These are phyloP conservation scores for Isichthys henryi DNA, from an alignment of 2,113 vertebrate genomes.

Conservation along the genomic window DNA sequence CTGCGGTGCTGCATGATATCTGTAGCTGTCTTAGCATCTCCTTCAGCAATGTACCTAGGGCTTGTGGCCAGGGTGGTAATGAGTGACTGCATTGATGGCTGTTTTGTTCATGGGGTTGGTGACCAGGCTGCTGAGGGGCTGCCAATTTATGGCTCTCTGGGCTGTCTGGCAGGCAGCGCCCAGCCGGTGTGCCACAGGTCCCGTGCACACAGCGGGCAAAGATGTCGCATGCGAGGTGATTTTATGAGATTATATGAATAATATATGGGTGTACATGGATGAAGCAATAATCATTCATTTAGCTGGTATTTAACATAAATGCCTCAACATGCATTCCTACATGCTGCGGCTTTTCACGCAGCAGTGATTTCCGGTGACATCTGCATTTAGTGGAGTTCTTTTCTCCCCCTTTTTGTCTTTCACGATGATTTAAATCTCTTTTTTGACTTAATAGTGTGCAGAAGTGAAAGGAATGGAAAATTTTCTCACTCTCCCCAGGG, in stretches of 20 bases:
- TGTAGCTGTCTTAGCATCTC: not conserved
- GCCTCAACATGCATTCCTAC: constrained; percentile 32
- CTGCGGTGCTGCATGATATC: not conserved
- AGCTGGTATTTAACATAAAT: constrained; percentile 52
- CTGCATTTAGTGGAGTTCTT: constrained; percentile 21
- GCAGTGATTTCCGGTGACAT: constrained; percentile 34
- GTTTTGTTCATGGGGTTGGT: constrained; percentile 48
- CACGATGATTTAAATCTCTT: constrained; percentile 19
- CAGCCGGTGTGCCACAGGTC: constrained; percentile 42
- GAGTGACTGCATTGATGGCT: constrained; percentile 50
- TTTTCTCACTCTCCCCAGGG: constrained; percentile 42
- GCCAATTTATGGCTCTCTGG: constrained; percentile 48
- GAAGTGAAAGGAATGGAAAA: constrained; percentile 50
- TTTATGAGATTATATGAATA: constrained; percentile 52
- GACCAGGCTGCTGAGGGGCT: constrained; percentile 43
- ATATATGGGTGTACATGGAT: constrained; percentile 56
- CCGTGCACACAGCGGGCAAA: constrained; percentile 29
- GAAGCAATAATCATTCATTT: constrained; percentile 52
- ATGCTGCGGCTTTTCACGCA: not conserved
- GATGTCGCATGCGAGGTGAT: constrained; percentile 40
- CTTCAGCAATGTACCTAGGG: not conserved
- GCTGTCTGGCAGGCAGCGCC: constrained; percentile 35
- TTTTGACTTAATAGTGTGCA: constrained; percentile 38
- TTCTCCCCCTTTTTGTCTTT: not conserved
- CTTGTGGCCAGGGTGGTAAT: constrained; percentile 34